Evolutionary conservation across 2,797 vertebrate species (phyloP).

Genomic region (Hemitrygon akajei): DNA sequence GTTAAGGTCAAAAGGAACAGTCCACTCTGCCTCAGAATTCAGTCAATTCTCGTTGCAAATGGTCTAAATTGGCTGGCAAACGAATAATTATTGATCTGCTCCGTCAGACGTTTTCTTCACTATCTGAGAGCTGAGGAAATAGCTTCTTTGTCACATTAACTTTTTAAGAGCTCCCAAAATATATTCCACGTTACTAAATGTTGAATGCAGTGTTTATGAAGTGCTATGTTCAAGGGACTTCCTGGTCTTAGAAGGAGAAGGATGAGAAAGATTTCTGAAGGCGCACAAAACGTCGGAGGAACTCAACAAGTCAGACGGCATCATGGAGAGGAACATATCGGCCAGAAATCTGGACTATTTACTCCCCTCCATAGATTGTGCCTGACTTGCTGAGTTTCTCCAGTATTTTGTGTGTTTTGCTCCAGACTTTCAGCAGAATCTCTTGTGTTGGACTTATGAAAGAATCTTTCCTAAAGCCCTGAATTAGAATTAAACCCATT

Average conservation of each 20-base stretch:
- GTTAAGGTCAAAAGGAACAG: conserved; percentile 6
- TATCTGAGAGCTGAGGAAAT: background rate
- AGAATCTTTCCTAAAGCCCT: background rate
- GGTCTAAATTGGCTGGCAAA: background rate
- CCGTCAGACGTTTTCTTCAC: background rate
- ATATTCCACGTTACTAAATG: background rate
- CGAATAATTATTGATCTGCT: conserved; percentile 21
- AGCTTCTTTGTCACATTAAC: background rate
- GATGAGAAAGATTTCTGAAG: background rate
- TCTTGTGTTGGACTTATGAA: background rate
- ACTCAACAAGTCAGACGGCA: too few relatives aligned
- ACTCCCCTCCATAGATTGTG: too few relatives aligned
- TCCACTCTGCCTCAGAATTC: background rate
- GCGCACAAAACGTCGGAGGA: too few relatives aligned
- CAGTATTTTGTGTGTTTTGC: too few relatives aligned
- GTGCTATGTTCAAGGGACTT: background rate
- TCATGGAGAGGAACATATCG: too few relatives aligned
- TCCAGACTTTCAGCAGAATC: too few relatives aligned
- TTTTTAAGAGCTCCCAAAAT: background rate
- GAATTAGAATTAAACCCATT: too few relatives aligned
- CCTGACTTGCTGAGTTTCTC: too few relatives aligned
- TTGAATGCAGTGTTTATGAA: background rate
- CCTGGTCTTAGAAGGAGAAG: too few relatives aligned
- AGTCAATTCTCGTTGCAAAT: background rate
- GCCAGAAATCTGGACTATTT: too few relatives aligned